Conservation (phyloP, 2,797 vertebrate genomes). For the Rhinoraja longicauda region DNA sequence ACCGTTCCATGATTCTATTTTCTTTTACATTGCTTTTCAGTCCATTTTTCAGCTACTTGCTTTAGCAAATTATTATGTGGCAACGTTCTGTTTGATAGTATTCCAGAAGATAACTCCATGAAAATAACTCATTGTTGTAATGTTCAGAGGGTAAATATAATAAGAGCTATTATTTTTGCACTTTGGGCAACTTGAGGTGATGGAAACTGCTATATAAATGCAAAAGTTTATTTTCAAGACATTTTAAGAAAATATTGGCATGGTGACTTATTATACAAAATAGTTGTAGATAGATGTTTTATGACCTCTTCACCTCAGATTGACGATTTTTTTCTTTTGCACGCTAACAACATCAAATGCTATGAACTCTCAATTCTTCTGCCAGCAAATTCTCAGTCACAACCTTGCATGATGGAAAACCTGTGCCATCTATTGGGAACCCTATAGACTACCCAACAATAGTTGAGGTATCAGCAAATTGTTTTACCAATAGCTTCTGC, state of each 20-base stretch:
- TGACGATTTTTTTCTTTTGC: background rate
- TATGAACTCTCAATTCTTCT: background rate
- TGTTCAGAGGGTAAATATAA: too few relatives aligned
- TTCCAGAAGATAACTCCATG: too few relatives aligned
- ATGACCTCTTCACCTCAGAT: background rate
- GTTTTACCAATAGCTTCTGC: background rate
- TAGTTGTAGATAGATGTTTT: background rate
- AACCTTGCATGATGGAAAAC: constrained; percentile 10
- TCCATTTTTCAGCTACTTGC: too few relatives aligned
- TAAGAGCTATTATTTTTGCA: too few relatives aligned
- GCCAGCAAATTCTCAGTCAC: background rate
- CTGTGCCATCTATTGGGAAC: constrained; percentile 24
- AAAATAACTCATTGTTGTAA: too few relatives aligned
- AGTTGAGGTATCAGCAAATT: constrained; percentile 10
- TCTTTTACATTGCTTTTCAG: too few relatives aligned
- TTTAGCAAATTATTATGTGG: too few relatives aligned
- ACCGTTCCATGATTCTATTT: too few relatives aligned
- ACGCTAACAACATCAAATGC: background rate
- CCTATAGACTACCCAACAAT: background rate
- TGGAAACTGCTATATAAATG: background rate
- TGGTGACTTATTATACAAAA: background rate
- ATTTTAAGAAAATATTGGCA: background rate
- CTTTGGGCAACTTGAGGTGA: background rate
- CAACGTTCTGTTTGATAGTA: too few relatives aligned
- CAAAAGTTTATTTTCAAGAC: background rate